phyloP scores from a whole-genome alignment of 2,113 vertebrate species.

The Nesogale talazaci region DNA sequence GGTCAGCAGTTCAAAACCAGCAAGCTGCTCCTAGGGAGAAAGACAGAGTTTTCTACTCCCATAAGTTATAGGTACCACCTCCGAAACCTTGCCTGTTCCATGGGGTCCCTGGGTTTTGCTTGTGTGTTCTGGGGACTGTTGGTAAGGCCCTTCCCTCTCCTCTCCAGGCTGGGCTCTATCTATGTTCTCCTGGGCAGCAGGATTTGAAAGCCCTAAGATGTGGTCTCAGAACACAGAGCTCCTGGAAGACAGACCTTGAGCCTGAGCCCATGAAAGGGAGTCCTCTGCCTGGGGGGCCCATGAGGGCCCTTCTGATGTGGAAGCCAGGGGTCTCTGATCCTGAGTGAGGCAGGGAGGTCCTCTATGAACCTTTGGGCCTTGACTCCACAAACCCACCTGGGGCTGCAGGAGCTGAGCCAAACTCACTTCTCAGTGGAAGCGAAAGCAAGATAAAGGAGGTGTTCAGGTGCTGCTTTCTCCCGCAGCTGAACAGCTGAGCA shows the following conservation, averaged over 20 bases:
- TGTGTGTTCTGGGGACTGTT: too few relatives aligned
- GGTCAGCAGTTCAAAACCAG: too few relatives aligned
- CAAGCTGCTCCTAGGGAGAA: too few relatives aligned
- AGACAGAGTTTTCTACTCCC: too few relatives aligned
- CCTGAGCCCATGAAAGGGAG: neutral
- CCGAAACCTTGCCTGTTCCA: too few relatives aligned
- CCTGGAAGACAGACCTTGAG: neutral
- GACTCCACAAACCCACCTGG: neutral
- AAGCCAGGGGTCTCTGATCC: neutral
- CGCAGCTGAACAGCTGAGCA: neutral
- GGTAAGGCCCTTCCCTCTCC: neutral
- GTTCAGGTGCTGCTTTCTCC: neutral
- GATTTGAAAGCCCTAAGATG: neutral
- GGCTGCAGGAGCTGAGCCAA: neutral
- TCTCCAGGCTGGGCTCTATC: neutral
- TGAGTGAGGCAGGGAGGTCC: neutral
- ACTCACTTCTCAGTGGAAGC: neutral
- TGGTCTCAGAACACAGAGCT: neutral
- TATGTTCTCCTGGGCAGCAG: neutral
- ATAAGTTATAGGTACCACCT: too few relatives aligned
- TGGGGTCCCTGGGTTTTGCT: too few relatives aligned
- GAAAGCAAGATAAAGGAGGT: neutral
- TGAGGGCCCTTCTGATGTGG: too few relatives aligned
- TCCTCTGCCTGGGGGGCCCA: neutral
- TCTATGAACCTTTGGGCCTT: neutral